Evolutionary conservation across 2,888 invertebrate species (phyloP).

Genomic region (Gisinianus flammeolus): DNA sequence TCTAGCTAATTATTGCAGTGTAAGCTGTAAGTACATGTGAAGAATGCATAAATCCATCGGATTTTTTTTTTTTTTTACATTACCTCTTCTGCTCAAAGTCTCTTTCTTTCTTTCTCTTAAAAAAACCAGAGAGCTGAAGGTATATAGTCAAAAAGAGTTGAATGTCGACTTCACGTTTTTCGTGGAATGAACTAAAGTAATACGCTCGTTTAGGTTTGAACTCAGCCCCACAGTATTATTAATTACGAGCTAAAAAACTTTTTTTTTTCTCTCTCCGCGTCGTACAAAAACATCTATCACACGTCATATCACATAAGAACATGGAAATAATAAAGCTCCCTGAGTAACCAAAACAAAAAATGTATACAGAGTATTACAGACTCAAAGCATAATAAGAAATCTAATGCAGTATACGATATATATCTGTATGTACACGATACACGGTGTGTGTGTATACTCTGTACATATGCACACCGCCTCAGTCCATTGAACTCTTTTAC

Average conservation of each 20-base stretch:
- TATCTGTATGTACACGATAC: background rate
- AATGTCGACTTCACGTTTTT: conserved; percentile 36
- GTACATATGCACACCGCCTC: background rate
- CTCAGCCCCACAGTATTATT: conserved; percentile 29
- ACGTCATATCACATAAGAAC: conserved; percentile 23
- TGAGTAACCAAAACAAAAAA: background rate
- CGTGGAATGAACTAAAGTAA: conserved; percentile 31
- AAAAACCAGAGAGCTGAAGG: conserved; percentile 7
- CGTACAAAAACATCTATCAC: conserved; percentile 32
- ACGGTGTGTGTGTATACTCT: background rate
- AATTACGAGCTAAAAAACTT: conserved; percentile 28
- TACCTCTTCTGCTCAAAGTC: background rate
- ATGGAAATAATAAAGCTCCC: background rate
- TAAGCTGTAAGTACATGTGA: conserved; percentile 22
- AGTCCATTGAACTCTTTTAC: conserved; percentile 34
- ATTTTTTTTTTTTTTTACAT: conserved; percentile 23
- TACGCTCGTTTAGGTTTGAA: conserved; percentile 23
- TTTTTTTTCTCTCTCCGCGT: background rate
- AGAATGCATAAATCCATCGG: conserved; percentile 36
- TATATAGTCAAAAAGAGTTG: conserved; percentile 4
- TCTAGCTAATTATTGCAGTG: conserved; percentile 33
- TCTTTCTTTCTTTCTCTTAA: background rate
- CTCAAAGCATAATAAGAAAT: background rate
- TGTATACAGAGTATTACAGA: background rate
- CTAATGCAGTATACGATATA: no score